phyloP scores from a whole-genome alignment of 1,140 invertebrate species.

The Cepaea nemoralis region DNA sequence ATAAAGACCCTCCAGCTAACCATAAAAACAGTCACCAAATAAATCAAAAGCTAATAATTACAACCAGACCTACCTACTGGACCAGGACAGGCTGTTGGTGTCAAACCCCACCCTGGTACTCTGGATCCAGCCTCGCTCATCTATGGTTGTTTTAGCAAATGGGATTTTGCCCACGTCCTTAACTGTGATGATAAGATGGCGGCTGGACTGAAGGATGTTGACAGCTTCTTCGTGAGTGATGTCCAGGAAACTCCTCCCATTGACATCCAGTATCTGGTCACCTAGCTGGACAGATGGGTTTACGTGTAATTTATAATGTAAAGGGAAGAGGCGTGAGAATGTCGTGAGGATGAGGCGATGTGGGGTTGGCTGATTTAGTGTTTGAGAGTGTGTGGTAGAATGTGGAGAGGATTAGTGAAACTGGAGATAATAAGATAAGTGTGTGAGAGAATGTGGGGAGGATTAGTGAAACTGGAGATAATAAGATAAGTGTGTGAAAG shows the following conservation, averaged over 20 bases:
- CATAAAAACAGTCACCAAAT: not conserved
- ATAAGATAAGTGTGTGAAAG: too few relatives aligned
- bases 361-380: too few relatives aligned
- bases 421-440: too few relatives aligned
- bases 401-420: too few relatives aligned
- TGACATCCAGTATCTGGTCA: slow-evolving; percentile 94
- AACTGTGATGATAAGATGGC: slow-evolving; percentile 87
- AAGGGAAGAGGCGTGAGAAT: too few relatives aligned
- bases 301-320: too few relatives aligned
- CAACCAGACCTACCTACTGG: slow-evolving; percentile 31
- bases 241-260: slow-evolving; percentile 90
- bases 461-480: too few relatives aligned
- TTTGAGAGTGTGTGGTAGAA: too few relatives aligned
- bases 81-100: not conserved
- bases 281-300: slow-evolving; percentile 85
- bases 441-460: too few relatives aligned
- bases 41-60: not conserved
- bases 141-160: slow-evolving; percentile 80
- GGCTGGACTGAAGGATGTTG: slow-evolving; percentile 86
- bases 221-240: slow-evolving; percentile 94
- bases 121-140: slow-evolving; percentile 54
- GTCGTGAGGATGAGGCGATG: too few relatives aligned
- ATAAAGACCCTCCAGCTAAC: too few relatives aligned
- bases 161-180: slow-evolving; percentile 92
- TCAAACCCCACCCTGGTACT: slow-evolving; percentile 20